These are phyloP conservation scores for Melanotaenia trifasciata DNA, from an alignment of 2,797 vertebrate species.

Conservation along the genomic window DNA sequence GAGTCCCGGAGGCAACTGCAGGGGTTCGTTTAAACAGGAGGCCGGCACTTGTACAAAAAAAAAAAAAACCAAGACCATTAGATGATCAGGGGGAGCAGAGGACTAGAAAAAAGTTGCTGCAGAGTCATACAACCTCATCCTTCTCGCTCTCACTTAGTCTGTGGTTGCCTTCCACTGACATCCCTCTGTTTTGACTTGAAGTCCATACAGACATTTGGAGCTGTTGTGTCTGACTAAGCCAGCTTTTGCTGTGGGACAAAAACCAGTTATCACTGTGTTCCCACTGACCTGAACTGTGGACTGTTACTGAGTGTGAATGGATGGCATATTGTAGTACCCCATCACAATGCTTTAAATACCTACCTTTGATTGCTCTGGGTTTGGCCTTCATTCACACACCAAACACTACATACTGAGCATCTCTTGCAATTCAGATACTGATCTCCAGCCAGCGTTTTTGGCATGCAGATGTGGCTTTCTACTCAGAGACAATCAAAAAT, in stretches of 20 bases:
- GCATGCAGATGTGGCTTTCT: conserved; percentile 19
- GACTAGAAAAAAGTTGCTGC: conserved; percentile 25
- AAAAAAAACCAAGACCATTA: conserved; percentile 2
- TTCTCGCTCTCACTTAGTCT: conserved; percentile 43
- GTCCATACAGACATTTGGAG: conserved; percentile 33
- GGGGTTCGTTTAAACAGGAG: conserved; percentile 18
- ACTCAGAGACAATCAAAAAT: conserved; percentile 69
- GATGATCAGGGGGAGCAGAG: conserved; percentile 9
- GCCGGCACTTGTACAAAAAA: neutral
- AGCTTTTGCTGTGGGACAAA: conserved; percentile 38
- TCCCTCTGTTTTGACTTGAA: conserved; percentile 47
- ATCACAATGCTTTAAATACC: conserved; percentile 52
- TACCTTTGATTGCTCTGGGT: conserved; percentile 46
- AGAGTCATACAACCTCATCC: conserved; percentile 35
- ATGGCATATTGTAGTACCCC: conserved; percentile 35
- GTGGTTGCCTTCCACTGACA: conserved; percentile 52
- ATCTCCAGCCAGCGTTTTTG: conserved; percentile 36
- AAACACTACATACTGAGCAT: conserved; percentile 22
- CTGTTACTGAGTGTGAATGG: conserved; percentile 57
- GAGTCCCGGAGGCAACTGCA: conserved; percentile 28
- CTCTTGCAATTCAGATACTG: conserved; percentile 32
- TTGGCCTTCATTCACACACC: conserved; percentile 14
- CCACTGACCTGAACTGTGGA: conserved; percentile 50
- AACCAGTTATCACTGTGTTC: conserved; percentile 34
- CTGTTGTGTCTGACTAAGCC: conserved; percentile 35